These are phyloP conservation scores for Leptinotarsa peninsularis DNA, from an alignment of 2,888 invertebrate species.

Conservation along the genomic window DNA sequence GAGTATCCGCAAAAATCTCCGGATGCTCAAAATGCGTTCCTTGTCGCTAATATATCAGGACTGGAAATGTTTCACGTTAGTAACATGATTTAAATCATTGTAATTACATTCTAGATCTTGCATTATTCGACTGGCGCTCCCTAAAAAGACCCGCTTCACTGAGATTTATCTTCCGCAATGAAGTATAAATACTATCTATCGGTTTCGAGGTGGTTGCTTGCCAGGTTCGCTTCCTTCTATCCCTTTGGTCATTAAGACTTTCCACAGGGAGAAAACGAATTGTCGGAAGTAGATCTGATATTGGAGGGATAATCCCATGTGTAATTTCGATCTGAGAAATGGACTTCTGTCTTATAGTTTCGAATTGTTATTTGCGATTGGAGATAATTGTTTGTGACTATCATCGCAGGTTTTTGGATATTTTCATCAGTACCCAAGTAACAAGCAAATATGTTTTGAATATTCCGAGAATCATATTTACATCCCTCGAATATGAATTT, in stretches of 20 bases:
- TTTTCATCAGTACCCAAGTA: too few relatives aligned
- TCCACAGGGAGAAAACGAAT: conserved; percentile 22
- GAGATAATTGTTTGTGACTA: too few relatives aligned
- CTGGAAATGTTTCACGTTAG: conserved; percentile 40
- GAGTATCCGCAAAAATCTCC: conserved; percentile 23
- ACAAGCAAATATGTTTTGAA: too few relatives aligned
- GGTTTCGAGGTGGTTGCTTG: conserved; percentile 26
- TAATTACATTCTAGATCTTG: conserved; percentile 53
- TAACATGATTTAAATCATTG: conserved; percentile 55
- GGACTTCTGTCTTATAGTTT: neutral
- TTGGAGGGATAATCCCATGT: conserved; percentile 19
- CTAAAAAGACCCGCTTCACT: conserved; percentile 43
- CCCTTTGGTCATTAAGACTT: conserved; percentile 26
- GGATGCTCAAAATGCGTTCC: conserved; percentile 23
- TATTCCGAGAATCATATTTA: too few relatives aligned
- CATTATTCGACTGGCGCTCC: conserved; percentile 51
- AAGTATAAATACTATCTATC: conserved; percentile 25
- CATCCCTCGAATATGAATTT: too few relatives aligned
- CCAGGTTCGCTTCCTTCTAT: conserved; percentile 5
- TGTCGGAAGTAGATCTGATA: conserved; percentile 20
- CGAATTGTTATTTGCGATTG: too few relatives aligned
- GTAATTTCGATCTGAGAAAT: conserved; percentile 7
- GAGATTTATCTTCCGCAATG: conserved; percentile 31
- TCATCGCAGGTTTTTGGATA: too few relatives aligned
- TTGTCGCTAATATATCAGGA: conserved; percentile 33